phyloP scores from a whole-genome alignment of 2,113 vertebrate species.

The Axis porcinus region DNA sequence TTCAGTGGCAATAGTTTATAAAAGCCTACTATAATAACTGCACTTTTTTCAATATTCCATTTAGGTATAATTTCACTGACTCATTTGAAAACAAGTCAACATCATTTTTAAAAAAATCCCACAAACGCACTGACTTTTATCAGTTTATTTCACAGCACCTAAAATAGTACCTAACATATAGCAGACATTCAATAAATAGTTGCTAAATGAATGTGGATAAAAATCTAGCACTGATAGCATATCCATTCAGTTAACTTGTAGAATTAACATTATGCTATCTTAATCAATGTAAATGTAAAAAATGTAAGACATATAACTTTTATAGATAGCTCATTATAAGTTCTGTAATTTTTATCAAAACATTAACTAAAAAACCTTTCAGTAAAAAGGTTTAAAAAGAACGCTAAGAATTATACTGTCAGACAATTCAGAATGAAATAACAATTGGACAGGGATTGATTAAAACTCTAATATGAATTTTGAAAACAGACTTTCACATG shows the following conservation, averaged over 20 bases:
- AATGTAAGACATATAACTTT: not conserved
- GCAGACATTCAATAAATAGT: not conserved
- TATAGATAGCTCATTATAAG: not conserved
- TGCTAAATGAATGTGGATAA: slow-evolving; percentile 8
- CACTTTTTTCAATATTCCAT: not conserved
- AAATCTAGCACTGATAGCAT: not conserved
- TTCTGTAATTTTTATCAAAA: not conserved
- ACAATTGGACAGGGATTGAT: not conserved
- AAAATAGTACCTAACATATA: not conserved
- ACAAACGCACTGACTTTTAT: not conserved
- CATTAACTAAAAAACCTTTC: not conserved
- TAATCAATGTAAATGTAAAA: not conserved
- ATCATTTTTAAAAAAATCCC: not conserved
- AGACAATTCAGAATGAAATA: not conserved
- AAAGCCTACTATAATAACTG: not conserved
- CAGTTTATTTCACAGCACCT: not conserved
- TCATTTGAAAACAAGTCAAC: not conserved
- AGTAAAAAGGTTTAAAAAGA: not conserved
- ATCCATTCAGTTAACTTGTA: not conserved
- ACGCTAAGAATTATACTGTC: not conserved
- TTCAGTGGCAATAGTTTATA: not conserved
- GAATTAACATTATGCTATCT: not conserved
- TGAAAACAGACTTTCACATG: slow-evolving; percentile 13
- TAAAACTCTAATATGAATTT: not conserved
- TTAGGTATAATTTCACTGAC: not conserved